Evolutionary conservation across 2,797 vertebrate species (phyloP).

Genomic region (Xerus rutilus): DNA sequence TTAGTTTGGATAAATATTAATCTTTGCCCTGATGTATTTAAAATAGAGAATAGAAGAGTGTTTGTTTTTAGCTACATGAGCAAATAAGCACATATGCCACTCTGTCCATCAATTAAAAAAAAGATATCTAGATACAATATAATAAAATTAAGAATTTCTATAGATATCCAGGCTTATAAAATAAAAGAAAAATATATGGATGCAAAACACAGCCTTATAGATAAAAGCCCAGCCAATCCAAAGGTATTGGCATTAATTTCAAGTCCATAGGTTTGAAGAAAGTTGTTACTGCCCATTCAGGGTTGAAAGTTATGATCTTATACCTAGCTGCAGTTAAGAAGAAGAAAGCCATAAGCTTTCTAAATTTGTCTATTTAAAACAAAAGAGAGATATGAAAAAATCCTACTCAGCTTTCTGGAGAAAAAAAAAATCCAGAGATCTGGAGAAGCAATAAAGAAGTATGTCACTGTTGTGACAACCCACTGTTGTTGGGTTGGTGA

Average conservation of each 20-base stretch:
- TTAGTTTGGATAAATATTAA: neutral
- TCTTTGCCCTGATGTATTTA: neutral
- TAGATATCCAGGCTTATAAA: neutral
- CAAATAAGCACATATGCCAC: neutral
- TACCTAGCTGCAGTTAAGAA: neutral
- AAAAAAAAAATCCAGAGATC: neutral
- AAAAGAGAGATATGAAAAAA: neutral
- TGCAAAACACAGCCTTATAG: neutral
- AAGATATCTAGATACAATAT: neutral
- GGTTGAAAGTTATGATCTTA: neutral
- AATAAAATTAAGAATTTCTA: neutral
- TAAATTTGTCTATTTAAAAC: neutral
- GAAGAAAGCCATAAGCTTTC: neutral
- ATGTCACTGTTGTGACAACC: accelerated
- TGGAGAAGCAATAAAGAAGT: neutral
- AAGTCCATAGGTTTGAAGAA: neutral
- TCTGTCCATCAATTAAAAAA: neutral
- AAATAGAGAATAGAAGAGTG: neutral
- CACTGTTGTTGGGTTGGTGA: neutral
- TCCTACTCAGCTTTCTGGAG: too few species aligned
- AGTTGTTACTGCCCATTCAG: neutral
- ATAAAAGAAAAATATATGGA: neutral
- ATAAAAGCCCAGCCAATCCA: neutral
- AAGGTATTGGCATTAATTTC: neutral
- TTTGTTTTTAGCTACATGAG: neutral